phyloP scores from a whole-genome alignment of 2,797 vertebrate genomes.

The Anguilla marmorata region DNA sequence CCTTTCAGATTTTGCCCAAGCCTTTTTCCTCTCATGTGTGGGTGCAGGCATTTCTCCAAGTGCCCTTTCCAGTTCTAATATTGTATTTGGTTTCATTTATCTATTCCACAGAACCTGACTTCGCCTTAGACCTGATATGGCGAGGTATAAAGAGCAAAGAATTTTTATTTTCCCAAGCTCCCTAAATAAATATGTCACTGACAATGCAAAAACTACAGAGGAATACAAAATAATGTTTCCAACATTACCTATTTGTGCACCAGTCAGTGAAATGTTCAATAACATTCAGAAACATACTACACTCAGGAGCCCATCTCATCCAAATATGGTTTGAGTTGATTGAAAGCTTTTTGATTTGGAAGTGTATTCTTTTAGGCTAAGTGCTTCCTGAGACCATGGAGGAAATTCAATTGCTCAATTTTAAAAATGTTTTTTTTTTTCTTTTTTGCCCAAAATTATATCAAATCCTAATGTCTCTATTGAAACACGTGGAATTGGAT shows the following conservation, averaged over 20 bases:
- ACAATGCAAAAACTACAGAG: slow-evolving; percentile 79
- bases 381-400: slow-evolving; percentile 97
- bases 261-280: slow-evolving; percentile 87
- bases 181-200: slow-evolving; percentile 82
- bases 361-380: slow-evolving; percentile 99
- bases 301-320: slow-evolving; percentile 83
- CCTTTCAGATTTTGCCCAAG: too few relatives aligned
- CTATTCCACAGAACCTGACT: neutral
- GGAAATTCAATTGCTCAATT: slow-evolving; percentile 99
- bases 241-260: slow-evolving; percentile 81
- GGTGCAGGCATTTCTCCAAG: too few relatives aligned
- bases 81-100: neutral
- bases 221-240: slow-evolving; percentile 87
- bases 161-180: slow-evolving; percentile 64
- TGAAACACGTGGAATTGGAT: slow-evolving; percentile 97
- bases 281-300: slow-evolving; percentile 85
- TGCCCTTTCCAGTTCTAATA: neutral
- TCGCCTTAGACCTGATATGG: neutral
- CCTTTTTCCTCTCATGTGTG: too few relatives aligned
- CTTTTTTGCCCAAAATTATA: slow-evolving; percentile 90
- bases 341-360: slow-evolving; percentile 99
- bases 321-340: slow-evolving; percentile 99
- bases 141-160: neutral
- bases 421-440: slow-evolving; percentile 82
- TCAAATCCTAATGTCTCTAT: slow-evolving; percentile 97